A percentile compares a stretch with the other conserved stretches of the same genome.
Evolutionary conservation across 2,797 vertebrate genomes (phyloP).

Genomic region (Mus caroli): DNA sequence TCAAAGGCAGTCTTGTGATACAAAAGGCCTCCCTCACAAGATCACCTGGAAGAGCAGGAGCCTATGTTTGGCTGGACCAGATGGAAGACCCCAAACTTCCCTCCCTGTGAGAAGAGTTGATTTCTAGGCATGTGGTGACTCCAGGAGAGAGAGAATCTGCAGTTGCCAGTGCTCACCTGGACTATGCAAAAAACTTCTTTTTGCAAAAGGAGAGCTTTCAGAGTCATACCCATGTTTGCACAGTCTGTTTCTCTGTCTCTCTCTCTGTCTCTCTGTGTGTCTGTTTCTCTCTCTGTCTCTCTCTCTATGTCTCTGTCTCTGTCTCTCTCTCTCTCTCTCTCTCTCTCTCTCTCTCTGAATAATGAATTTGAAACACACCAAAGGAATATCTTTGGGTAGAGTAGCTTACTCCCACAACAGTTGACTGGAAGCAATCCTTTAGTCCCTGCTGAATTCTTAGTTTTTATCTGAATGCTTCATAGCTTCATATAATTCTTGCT

Average conservation of each 20-base stretch:
- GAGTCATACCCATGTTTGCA: not conserved
- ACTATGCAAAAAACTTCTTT: not conserved
- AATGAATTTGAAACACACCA: not conserved
- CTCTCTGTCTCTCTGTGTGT: too few species aligned
- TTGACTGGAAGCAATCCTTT: not conserved
- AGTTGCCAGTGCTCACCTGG: not conserved
- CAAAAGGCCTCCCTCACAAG: not conserved
- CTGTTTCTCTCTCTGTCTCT: too few species aligned
- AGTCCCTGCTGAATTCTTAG: not conserved
- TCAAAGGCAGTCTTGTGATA: not conserved
- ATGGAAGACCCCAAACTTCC: not conserved
- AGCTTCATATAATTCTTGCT: not conserved
- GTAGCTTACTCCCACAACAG: not conserved
- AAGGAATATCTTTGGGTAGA: not conserved
- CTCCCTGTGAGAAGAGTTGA: not conserved
- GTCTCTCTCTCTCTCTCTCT: too few species aligned
- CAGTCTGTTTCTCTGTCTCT: too few species aligned
- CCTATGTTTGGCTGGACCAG: not conserved
- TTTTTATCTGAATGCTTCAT: not conserved
- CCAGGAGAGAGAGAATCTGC: not conserved
- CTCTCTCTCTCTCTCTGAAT: not conserved
- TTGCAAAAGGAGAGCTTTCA: not conserved
- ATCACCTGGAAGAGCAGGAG: not conserved
- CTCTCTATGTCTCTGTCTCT: too few species aligned
- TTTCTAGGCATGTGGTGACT: not conserved